Evolutionary conservation across 2,113 vertebrate species (phyloP).

Genomic region (Takifugu bimaculatus): DNA sequence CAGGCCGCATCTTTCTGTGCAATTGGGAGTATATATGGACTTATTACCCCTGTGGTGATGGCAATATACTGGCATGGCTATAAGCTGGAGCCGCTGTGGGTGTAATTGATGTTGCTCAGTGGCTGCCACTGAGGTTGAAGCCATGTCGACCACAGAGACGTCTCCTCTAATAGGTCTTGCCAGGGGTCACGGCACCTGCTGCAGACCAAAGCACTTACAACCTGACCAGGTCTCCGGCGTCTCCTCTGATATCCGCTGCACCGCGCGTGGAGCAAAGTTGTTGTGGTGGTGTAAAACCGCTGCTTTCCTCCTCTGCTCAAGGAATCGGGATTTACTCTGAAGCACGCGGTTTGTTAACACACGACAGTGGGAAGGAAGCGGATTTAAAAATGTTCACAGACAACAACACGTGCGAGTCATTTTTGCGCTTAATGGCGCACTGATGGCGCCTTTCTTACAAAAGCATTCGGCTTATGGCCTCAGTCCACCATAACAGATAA

Average conservation of each 20-base stretch:
- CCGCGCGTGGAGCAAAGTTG: not conserved
- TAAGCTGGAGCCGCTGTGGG: conserved; percentile 53
- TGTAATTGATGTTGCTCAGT: conserved; percentile 71
- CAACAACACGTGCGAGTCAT: not conserved
- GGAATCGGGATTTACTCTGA: not conserved
- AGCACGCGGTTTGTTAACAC: not conserved
- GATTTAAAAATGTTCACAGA: not conserved
- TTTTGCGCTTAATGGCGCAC: not conserved
- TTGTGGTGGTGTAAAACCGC: conserved; percentile 3
- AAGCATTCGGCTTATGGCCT: not conserved
- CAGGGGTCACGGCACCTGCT: conserved; percentile 57
- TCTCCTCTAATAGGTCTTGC: conserved; percentile 63
- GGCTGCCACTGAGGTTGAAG: conserved; percentile 61
- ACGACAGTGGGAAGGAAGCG: not conserved
- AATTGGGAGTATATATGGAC: conserved; percentile 68
- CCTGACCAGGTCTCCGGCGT: conserved; percentile 37
- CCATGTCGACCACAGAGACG: conserved; percentile 62
- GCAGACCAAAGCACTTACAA: conserved; percentile 54
- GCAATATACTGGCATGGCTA: conserved; percentile 64
- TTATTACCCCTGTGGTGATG: conserved; percentile 73
- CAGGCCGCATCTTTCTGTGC: conserved; percentile 55
- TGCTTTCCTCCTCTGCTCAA: not conserved
- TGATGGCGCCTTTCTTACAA: not conserved
- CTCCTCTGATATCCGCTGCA: conserved; percentile 23
- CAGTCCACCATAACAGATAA: not conserved